Conservation (phyloP, 2,113 vertebrate genomes). For the Vimba vimba region DNA sequence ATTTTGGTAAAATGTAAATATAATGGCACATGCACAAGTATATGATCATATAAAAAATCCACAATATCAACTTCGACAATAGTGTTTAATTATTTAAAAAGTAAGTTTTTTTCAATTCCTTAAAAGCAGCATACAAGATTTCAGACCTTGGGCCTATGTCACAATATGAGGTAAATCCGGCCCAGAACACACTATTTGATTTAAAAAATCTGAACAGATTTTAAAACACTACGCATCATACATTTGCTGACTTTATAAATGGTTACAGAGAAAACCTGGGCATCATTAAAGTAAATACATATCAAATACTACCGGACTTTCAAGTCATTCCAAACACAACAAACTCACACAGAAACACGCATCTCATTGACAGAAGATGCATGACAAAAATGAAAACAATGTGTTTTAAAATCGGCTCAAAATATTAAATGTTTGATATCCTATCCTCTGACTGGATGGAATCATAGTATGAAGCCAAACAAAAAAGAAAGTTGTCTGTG, state of each 20-base stretch:
- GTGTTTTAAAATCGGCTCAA: neutral
- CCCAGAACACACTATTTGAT: too few species aligned
- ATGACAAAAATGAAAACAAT: neutral
- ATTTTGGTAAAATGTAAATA: too few species aligned
- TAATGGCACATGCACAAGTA: too few species aligned
- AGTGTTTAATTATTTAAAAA: too few species aligned
- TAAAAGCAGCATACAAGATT: too few species aligned
- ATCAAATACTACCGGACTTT: neutral
- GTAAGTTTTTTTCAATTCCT: too few species aligned
- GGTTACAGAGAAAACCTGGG: neutral
- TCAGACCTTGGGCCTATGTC: too few species aligned
- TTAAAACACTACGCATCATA: neutral
- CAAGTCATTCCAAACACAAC: neutral
- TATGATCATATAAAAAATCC: too few species aligned
- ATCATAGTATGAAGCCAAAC: neutral
- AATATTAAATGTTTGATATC: neutral
- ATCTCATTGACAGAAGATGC: too few species aligned
- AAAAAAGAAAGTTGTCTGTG: neutral
- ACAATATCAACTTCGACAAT: too few species aligned
- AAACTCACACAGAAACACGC: neutral
- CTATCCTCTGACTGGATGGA: neutral
- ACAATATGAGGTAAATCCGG: too few species aligned
- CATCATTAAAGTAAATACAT: neutral
- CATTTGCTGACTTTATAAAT: neutral
- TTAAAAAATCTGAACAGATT: neutral